These are phyloP conservation scores for Gasteruption jaculator DNA, from an alignment of 2,888 invertebrate species.

Conservation along the genomic window DNA sequence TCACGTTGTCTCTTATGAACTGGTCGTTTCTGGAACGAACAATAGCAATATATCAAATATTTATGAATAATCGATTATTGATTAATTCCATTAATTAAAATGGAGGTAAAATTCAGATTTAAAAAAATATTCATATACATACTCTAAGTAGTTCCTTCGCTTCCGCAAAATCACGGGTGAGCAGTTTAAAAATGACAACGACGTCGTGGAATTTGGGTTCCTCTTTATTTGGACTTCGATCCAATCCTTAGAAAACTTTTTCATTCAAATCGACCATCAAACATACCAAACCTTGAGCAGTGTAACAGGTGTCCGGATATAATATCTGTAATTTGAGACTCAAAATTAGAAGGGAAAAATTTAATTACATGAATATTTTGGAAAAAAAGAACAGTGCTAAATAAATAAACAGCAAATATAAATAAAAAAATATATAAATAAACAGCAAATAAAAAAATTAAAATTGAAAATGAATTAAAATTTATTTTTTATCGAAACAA, in stretches of 20 bases:
- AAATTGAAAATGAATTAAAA: background rate
- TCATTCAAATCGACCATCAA: slow-evolving; percentile 72
- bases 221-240: slow-evolving; percentile 52
- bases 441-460: slow-evolving; percentile 1
- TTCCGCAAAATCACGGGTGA: slow-evolving; percentile 60
- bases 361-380: too few relatives aligned
- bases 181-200: slow-evolving; percentile 63
- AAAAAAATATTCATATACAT: slow-evolving; percentile 10
- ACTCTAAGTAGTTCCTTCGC: slow-evolving; percentile 50
- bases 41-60: background rate
- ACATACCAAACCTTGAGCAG: slow-evolving; percentile 80
- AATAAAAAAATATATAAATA: slow-evolving; percentile 1
- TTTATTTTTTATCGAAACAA: background rate
- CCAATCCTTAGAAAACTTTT: slow-evolving; percentile 56
- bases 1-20: slow-evolving; percentile 74
- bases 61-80: background rate
- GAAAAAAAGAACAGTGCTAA: too few relatives aligned
- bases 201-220: slow-evolving; percentile 67
- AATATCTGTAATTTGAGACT: slow-evolving; percentile 55
- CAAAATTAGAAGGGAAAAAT: too few relatives aligned
- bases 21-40: slow-evolving; percentile 58
- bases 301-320: slow-evolving; percentile 77
- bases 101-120: background rate
- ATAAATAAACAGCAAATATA: background rate
- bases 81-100: background rate